Conservation (phyloP, 2,888 invertebrate genomes). For the Platycnemis pennipes region DNA sequence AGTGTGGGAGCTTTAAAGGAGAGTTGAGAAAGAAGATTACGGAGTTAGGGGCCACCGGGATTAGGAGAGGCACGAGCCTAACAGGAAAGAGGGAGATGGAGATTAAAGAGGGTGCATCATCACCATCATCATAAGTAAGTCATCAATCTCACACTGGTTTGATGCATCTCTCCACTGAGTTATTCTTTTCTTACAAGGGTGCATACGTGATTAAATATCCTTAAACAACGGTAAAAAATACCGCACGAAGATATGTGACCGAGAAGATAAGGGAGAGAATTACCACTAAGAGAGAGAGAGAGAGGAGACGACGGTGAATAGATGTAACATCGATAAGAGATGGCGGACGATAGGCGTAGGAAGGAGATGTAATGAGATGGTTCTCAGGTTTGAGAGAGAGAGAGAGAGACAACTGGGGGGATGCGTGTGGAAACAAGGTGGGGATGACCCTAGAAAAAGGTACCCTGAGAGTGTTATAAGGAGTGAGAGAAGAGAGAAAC, state of each 20-base stretch:
- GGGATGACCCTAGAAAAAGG: background rate
- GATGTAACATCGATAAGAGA: background rate
- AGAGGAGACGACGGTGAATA: background rate
- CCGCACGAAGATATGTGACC: background rate
- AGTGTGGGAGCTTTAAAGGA: background rate
- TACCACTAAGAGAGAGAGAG: background rate
- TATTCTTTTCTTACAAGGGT: no score
- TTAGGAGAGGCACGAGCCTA: background rate
- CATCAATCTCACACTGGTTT: no score
- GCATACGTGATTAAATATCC: background rate
- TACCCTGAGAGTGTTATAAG: background rate
- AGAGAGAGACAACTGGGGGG: no score
- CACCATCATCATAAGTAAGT: no score
- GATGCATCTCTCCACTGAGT: no score
- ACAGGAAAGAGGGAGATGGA: background rate
- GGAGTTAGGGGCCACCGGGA: background rate
- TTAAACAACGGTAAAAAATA: background rate
- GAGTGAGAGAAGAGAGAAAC: background rate
- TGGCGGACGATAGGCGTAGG: background rate
- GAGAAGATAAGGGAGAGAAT: background rate
- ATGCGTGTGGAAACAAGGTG: background rate
- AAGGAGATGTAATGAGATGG: background rate
- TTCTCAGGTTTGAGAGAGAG: background rate
- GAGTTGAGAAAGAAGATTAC: slow-evolving; percentile 21
- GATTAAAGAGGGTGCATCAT: background rate